These are phyloP conservation scores for Zonotrichia leucophrys DNA, from an alignment of 2,113 vertebrate genomes.

Conservation along the genomic window DNA sequence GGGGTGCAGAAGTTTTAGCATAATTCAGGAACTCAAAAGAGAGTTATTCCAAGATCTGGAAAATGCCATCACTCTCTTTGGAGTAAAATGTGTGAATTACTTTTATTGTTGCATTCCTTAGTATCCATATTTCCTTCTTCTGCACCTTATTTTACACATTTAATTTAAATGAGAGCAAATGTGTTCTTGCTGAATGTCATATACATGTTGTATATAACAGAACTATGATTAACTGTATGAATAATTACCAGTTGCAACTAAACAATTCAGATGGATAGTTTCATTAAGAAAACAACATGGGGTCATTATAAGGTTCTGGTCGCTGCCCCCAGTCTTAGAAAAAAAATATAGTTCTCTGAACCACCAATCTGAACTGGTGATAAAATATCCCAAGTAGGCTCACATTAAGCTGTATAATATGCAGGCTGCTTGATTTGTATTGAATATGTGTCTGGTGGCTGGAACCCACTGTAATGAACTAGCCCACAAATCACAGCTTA, in stretches of 20 bases:
- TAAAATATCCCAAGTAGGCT: slow-evolving; percentile 90
- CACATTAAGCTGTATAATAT: slow-evolving; percentile 93
- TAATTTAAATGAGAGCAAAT: slow-evolving; percentile 4
- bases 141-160: not conserved
- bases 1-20: not conserved
- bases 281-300: slow-evolving; percentile 72
- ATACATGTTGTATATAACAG: not conserved
- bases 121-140: not conserved
- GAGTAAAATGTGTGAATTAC: not conserved
- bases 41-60: not conserved
- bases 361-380: slow-evolving; percentile 81
- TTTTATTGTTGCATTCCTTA: not conserved
- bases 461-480: slow-evolving; percentile 93
- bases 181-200: not conserved
- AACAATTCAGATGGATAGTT: slow-evolving; percentile 79
- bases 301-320: slow-evolving; percentile 77
- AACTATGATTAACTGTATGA: slow-evolving; percentile 73
- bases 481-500: slow-evolving; percentile 98
- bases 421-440: slow-evolving; percentile 94
- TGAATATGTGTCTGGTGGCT: slow-evolving; percentile 94
- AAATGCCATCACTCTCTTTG: not conserved
- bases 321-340: slow-evolving; percentile 73
- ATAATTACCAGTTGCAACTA: slow-evolving; percentile 71
- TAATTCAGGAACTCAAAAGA: not conserved
- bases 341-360: slow-evolving; percentile 82